A percentile compares a stretch with the other conserved stretches of the same genome.
These are phyloP conservation scores for Nipponacmea schrenckii DNA, from an alignment of 2,888 invertebrate genomes.

Conservation along the genomic window DNA sequence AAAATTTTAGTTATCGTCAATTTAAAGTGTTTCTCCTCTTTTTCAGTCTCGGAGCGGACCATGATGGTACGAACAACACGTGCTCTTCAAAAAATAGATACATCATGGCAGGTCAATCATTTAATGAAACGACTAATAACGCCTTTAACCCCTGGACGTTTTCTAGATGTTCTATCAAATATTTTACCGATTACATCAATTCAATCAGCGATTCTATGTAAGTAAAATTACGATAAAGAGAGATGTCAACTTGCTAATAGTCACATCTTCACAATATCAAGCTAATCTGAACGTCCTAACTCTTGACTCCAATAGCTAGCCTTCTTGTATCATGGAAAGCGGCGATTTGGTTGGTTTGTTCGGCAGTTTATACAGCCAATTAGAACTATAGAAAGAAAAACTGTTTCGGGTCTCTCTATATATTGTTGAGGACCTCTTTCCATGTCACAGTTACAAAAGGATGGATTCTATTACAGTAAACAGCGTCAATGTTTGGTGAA, in stretches of 20 bases:
- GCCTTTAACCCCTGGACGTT: slow-evolving; percentile 48
- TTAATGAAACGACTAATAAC: slow-evolving; percentile 20
- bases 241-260: no score
- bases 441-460: no score
- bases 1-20: no score
- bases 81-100: slow-evolving; percentile 44
- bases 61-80: slow-evolving; percentile 50
- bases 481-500: slow-evolving; percentile 29
- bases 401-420: no score
- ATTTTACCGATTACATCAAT: slow-evolving; percentile 25
- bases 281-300: no score
- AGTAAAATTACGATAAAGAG: background rate
- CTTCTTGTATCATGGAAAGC: no score
- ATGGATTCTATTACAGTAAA: background rate
- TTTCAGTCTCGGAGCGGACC: slow-evolving; percentile 49
- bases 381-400: no score
- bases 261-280: no score
- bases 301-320: no score
- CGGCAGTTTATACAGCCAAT: no score
- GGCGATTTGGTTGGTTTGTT: no score
- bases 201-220: background rate
- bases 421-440: no score
- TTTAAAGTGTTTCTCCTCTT: background rate
- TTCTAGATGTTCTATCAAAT: slow-evolving; percentile 40
- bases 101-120: slow-evolving; percentile 42